Base-by-base conservation (phyloP, 2,888 invertebrate species). In the Eristalis pertinax region DNA sequence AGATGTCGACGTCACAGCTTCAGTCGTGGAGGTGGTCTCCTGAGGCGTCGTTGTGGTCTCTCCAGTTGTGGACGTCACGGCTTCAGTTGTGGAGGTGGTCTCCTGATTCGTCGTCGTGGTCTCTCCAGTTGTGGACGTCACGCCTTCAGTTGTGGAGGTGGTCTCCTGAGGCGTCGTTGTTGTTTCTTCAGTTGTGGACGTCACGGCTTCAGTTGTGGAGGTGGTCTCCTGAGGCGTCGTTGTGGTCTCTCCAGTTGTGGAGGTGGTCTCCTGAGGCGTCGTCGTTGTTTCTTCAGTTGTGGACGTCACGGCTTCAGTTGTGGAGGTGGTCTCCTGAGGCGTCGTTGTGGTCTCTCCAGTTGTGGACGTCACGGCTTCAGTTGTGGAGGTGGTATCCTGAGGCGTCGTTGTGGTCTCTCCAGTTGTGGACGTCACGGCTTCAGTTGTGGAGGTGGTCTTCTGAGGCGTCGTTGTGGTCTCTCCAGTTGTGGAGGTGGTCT, bases 121-220 rank as follows among this genome's bases (percentile, higher is more conserved):
- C 24, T 24, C 50, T 35, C 32, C 24, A 38, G 72, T 62, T 26
- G 72, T 72, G 13, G 72, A n/a, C 11, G 58, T 58, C 5, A n/a
- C 5, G 1, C 2, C 58, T 10, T 22, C 58, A 22, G 22, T n/a
- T 11, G 26, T 50, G 13, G 58, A 32, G 1, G 8, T 70, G 15
- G 70, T 24, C 24, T 58, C 58, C 8, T 58, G 24, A 4, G 43
- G 2, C n/a, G 43, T 43, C 0, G 15, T 15, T 5, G 43, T 43
- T n/a, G 43, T 43, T 5, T n/a, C 43, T 5, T 5, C 43, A 43
- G 43, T 43, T 15, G 43, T 43, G 4, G 43, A 43, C 1, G 43
- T 43, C n/a, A n/a, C n/a, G 43, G n/a, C 5, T n/a, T 43, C 43
- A n/a, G 43, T 43, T 15, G 43, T 43, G n/a, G 43, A 43, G n/a